Evolutionary conservation across 2,888 invertebrate species (phyloP).

Genomic region (Punctoribates punctum): DNA sequence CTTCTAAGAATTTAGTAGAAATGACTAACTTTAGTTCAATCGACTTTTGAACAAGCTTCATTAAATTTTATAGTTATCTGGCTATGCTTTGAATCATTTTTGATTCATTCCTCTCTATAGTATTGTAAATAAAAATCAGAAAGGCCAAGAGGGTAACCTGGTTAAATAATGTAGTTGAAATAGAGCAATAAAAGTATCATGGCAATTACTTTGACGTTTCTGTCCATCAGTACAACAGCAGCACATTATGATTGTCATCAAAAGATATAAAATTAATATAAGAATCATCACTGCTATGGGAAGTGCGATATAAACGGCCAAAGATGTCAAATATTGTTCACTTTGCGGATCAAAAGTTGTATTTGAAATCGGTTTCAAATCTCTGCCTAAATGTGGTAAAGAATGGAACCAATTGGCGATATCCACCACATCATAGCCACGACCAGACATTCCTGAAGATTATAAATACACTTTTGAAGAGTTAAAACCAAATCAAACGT

Average conservation of each 20-base stretch:
- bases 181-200: too few species aligned
- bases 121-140: too few species aligned
- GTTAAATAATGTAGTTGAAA: too few species aligned
- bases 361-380: not conserved
- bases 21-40: too few species aligned
- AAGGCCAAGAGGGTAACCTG: too few species aligned
- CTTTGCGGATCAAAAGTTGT: not conserved
- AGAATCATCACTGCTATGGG: not conserved
- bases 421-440: not conserved
- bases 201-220: constrained; percentile 1
- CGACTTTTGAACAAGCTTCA: too few species aligned
- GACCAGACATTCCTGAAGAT: not conserved
- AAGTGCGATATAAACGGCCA: not conserved
- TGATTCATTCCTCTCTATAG: too few species aligned
- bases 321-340: not conserved
- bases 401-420: constrained; percentile 17
- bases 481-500: too few species aligned
- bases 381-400: not conserved
- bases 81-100: too few species aligned
- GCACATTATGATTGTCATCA: not conserved
- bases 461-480: too few species aligned
- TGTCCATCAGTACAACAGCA: not conserved
- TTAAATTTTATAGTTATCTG: too few species aligned
- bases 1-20: too few species aligned
- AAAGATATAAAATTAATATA: not conserved